A percentile compares a stretch with the other conserved stretches of the same genome.
Conservation (phyloP, 2,113 vertebrate genomes). For the Hemiscyllium ocellatum region DNA sequence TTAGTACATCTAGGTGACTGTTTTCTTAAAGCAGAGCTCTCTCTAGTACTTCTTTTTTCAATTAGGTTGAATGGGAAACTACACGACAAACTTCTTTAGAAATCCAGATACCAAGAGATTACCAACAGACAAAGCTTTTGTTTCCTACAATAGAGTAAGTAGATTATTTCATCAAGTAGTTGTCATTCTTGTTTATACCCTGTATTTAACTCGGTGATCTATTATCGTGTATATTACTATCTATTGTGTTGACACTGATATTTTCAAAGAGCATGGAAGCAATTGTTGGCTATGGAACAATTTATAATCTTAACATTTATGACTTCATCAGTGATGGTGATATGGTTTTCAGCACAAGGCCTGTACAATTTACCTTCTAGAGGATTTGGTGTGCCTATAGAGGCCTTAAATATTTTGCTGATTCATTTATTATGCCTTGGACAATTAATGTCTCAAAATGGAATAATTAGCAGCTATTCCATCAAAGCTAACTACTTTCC, state of each 20-base stretch:
- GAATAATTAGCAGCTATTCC: neutral
- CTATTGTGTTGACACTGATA: neutral
- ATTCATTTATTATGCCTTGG: neutral
- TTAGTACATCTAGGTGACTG: neutral
- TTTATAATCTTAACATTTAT: neutral
- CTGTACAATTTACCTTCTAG: neutral
- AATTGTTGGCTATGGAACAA: neutral
- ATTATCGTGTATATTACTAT: neutral
- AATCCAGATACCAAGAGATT: neutral
- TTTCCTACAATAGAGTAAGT: constrained; percentile 5
- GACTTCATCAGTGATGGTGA: neutral
- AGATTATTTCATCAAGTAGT: neutral
- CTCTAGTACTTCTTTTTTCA: neutral
- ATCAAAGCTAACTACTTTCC: neutral
- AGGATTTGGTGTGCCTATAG: neutral
- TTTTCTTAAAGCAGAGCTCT: neutral
- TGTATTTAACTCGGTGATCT: neutral
- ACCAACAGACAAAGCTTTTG: neutral
- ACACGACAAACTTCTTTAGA: neutral
- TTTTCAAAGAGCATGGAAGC: neutral
- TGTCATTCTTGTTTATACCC: neutral
- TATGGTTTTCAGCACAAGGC: neutral
- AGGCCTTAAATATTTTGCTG: neutral
- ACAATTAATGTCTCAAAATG: neutral
- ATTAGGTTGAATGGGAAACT: constrained; percentile 17